Conservation (phyloP, 2,888 invertebrate species). For the Unio delphinus region DNA sequence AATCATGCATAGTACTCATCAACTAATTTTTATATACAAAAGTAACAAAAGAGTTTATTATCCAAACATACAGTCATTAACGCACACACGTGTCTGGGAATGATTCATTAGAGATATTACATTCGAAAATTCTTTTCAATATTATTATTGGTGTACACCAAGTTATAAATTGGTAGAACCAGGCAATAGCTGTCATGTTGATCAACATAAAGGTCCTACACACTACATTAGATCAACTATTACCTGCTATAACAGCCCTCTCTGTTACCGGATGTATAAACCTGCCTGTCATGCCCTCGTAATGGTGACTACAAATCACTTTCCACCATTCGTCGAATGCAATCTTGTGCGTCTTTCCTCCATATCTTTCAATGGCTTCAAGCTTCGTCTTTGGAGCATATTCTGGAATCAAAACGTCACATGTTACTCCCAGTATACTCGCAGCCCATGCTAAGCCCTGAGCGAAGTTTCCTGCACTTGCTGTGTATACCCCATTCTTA, state of each 20-base stretch:
- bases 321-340: slow-evolving; percentile 64
- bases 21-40: not conserved
- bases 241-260: slow-evolving; percentile 63
- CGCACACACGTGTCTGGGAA: not conserved
- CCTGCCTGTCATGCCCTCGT: slow-evolving; percentile 46
- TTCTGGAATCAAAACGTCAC: slow-evolving; percentile 61
- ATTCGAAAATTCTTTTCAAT: not conserved
- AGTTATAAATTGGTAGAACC: too few species aligned
- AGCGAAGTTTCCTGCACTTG: slow-evolving; percentile 68
- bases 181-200: too few species aligned
- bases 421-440: slow-evolving; percentile 38
- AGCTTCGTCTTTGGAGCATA: slow-evolving; percentile 57
- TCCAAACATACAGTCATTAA: not conserved
- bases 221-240: not conserved
- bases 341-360: slow-evolving; percentile 48
- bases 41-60: not conserved
- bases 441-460: slow-evolving; percentile 62
- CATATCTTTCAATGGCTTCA: slow-evolving; percentile 40
- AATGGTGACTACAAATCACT: slow-evolving; percentile 45
- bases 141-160: too few species aligned
- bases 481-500: slow-evolving; percentile 59
- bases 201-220: not conserved
- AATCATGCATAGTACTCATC: too few species aligned
- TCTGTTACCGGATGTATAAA: slow-evolving; percentile 66
- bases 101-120: not conserved